Conservation (phyloP, 2,888 invertebrate species). For the Tenthredo livida region DNA sequence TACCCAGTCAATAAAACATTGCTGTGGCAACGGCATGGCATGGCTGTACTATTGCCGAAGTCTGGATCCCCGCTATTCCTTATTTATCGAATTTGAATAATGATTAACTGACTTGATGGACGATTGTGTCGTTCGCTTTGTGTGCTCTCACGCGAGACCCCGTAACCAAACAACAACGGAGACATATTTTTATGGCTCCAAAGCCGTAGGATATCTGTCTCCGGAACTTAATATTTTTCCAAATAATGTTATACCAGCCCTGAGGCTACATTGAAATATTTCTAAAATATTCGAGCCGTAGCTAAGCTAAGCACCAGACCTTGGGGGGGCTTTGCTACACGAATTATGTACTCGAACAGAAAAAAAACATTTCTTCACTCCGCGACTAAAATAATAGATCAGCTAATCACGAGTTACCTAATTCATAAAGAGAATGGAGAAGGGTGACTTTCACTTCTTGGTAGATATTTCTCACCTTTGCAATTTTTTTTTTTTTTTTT, state of each 20-base stretch:
- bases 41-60: slow-evolving; percentile 10
- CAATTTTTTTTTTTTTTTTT: background rate
- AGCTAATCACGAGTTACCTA: too few species aligned
- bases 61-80: slow-evolving; percentile 44
- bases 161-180: slow-evolving; percentile 50
- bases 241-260: slow-evolving; percentile 50
- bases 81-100: slow-evolving; percentile 54
- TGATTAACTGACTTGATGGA: slow-evolving; percentile 51
- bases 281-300: slow-evolving; percentile 46
- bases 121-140: slow-evolving; percentile 49
- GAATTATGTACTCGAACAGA: background rate
- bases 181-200: slow-evolving; percentile 52
- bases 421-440: background rate
- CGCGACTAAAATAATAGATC: background rate
- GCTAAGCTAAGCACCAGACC: slow-evolving; percentile 8
- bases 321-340: slow-evolving; percentile 22
- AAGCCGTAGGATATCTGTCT: slow-evolving; percentile 53
- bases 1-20: slow-evolving; percentile 43
- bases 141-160: slow-evolving; percentile 37
- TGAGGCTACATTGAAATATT: slow-evolving; percentile 50
- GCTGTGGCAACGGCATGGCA: background rate
- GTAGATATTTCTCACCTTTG: background rate
- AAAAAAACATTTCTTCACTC: background rate
- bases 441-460: background rate
- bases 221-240: slow-evolving; percentile 45